phyloP scores from a whole-genome alignment of 2,888 invertebrate species.

The Eristalis intricaria region DNA sequence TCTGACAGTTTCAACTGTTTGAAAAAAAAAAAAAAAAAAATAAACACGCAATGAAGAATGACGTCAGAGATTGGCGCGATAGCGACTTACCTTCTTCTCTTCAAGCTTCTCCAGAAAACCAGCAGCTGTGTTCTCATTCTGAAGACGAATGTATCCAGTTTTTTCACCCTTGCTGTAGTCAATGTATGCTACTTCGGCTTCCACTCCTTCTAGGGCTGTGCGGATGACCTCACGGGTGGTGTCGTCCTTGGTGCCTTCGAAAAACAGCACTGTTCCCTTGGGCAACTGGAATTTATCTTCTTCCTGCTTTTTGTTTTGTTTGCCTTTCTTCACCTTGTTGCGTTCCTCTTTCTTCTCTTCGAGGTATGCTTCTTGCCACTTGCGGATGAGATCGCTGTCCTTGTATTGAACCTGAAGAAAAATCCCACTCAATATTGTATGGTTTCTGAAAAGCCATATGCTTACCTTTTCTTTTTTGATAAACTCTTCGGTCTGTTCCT shows the following conservation, averaged over 20 bases:
- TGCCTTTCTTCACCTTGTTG: conserved; percentile 83
- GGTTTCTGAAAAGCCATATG: background rate
- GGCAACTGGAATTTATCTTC: conserved; percentile 82
- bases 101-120: conserved; percentile 85
- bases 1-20: conserved; percentile 78
- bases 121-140: conserved; percentile 87
- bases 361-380: conserved; percentile 88
- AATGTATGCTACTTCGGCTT: conserved; percentile 86
- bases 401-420: conserved; percentile 84
- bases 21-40: background rate
- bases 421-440: background rate
- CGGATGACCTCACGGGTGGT: conserved; percentile 89
- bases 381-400: conserved; percentile 85
- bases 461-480: conserved; percentile 84
- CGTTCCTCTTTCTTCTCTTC: conserved; percentile 83
- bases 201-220: conserved; percentile 83
- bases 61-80: conserved; percentile 69
- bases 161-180: conserved; percentile 89
- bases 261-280: conserved; percentile 88
- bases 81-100: conserved; percentile 84
- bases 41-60: background rate
- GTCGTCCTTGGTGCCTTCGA: conserved; percentile 84
- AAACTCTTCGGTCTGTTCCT: conserved; percentile 91
- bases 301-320: conserved; percentile 78
- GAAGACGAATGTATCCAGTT: conserved; percentile 88